phyloP scores from a whole-genome alignment of 1,140 invertebrate genomes.

The Pachyrhynchus sulphureomaculatus region DNA sequence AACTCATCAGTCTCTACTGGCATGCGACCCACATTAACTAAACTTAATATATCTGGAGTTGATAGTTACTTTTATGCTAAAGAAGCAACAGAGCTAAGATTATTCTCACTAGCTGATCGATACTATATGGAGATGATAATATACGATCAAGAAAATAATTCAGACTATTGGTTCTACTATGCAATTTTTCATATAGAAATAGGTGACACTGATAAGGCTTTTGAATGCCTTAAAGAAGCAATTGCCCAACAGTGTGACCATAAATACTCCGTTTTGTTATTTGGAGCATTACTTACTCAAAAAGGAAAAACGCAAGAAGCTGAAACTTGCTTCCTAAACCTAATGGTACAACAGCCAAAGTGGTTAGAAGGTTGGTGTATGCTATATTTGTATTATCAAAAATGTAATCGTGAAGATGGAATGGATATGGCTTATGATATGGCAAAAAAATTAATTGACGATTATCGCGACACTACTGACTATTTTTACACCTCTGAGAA shows the following conservation, averaged over 20 bases:
- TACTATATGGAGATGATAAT: conserved; percentile 37
- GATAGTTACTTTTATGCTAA: conserved; percentile 36
- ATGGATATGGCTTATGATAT: conserved; percentile 41
- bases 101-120: conserved; percentile 29
- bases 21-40: not conserved
- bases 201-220: conserved; percentile 31
- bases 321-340: conserved; percentile 43
- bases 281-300: conserved; percentile 35
- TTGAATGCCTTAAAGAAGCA: conserved; percentile 40
- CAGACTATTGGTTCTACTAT: conserved; percentile 42
- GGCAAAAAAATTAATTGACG: conserved; percentile 35
- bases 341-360: conserved; percentile 31
- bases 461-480: conserved; percentile 16
- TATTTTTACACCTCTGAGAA: conserved; percentile 37
- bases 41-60: not conserved
- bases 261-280: conserved; percentile 34
- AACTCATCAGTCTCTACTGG: conserved; percentile 32
- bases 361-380: conserved; percentile 44
- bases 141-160: conserved; percentile 20
- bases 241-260: conserved; percentile 33
- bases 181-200: conserved; percentile 42
- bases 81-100: conserved; percentile 37
- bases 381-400: conserved; percentile 39
- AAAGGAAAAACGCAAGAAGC: conserved; percentile 36
- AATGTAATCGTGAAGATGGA: conserved; percentile 36